These are phyloP conservation scores for Lagorchestes hirsutus DNA, from an alignment of 2,797 vertebrate species.

Conservation along the genomic window DNA sequence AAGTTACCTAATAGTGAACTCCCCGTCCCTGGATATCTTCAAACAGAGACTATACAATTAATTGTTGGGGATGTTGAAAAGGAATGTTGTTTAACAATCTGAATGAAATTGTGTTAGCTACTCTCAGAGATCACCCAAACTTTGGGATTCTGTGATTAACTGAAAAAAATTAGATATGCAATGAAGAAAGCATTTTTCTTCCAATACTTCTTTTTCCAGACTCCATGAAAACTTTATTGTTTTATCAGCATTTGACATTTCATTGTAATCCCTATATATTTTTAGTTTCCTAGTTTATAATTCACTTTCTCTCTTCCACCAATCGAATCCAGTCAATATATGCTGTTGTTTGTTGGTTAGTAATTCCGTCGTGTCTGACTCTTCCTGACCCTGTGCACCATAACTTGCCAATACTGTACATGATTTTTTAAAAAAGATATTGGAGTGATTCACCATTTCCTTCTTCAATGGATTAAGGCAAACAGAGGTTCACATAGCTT, in stretches of 20 bases:
- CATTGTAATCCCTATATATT: background rate
- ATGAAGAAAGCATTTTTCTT: background rate
- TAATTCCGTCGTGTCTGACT: background rate
- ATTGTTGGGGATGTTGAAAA: background rate
- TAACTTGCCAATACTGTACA: background rate
- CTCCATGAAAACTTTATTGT: background rate
- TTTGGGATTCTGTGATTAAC: background rate
- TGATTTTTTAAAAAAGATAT: background rate
- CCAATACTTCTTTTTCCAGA: background rate
- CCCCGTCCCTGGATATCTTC: background rate
- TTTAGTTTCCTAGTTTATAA: background rate
- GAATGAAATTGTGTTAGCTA: background rate
- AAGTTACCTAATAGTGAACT: background rate
- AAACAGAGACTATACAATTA: background rate
- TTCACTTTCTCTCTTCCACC: background rate
- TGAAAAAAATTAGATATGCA: background rate
- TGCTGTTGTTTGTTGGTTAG: background rate
- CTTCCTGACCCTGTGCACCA: background rate
- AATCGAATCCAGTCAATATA: background rate
- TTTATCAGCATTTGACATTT: background rate
- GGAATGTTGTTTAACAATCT: background rate
- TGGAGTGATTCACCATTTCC: background rate
- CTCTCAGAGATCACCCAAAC: background rate
- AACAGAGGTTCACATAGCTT: background rate
- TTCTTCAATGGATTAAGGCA: background rate